Conservation (phyloP, 2,797 vertebrate genomes). For the Centroberyx gerrardi region DNA sequence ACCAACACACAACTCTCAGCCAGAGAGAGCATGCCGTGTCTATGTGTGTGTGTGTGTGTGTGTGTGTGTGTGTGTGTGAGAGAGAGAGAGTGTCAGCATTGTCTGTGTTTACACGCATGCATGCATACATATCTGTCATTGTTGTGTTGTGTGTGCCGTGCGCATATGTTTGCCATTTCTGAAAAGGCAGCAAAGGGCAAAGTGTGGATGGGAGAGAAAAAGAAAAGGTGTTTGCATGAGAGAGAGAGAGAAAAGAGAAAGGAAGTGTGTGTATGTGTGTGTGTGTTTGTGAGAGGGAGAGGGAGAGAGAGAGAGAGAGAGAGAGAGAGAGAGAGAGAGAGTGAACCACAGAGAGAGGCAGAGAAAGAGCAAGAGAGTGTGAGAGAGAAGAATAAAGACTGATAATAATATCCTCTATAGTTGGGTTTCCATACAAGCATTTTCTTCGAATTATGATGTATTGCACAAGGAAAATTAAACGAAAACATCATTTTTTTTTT, state of each 20-base stretch:
- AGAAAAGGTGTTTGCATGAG: not conserved
- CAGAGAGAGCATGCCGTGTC: slow-evolving; percentile 31
- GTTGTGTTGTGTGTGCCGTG: slow-evolving; percentile 43
- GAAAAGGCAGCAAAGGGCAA: slow-evolving; percentile 76
- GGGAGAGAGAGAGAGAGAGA: not conserved
- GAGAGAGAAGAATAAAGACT: not conserved
- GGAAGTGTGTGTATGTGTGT: slow-evolving; percentile 7
- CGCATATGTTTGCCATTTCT: slow-evolving; percentile 70
- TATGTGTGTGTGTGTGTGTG: slow-evolving; percentile 15
- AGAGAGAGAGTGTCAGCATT: slow-evolving; percentile 28
- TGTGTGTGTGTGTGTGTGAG: slow-evolving; percentile 2
- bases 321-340: not conserved
- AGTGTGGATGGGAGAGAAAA: slow-evolving; percentile 31
- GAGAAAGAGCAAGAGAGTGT: not conserved
- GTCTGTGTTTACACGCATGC: slow-evolving; percentile 74
- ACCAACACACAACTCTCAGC: slow-evolving; percentile 34
- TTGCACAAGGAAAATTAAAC: no score
- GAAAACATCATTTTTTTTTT: no score
- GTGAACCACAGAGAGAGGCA: not conserved
- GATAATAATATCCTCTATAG: not conserved
- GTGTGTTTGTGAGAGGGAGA: not conserved
- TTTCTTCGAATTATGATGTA: slow-evolving; percentile 3
- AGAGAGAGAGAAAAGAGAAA: not conserved
- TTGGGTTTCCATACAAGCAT: slow-evolving; percentile 9
- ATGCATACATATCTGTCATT: slow-evolving; percentile 61